Evolutionary conservation across 2,888 invertebrate species (phyloP).

Genomic region (Pharmacophagus antenor): DNA sequence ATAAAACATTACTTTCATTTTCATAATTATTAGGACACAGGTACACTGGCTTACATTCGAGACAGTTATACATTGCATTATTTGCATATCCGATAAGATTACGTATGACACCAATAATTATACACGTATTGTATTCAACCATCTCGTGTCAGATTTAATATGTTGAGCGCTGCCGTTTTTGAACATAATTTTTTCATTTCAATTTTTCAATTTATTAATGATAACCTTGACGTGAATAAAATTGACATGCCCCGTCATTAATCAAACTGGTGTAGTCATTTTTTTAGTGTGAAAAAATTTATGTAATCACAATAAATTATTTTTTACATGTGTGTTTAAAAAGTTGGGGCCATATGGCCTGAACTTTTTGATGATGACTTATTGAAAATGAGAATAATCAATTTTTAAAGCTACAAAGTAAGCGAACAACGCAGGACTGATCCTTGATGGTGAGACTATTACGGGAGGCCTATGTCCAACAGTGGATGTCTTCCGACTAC

Average conservation of each 20-base stretch:
- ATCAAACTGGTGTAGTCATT: constrained; percentile 18
- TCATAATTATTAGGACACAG: constrained; percentile 17
- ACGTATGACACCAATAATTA: constrained; percentile 37
- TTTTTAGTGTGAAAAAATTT: constrained; percentile 14
- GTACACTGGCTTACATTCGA: constrained; percentile 33
- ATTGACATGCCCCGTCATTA: constrained; percentile 13
- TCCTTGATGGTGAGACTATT: no score
- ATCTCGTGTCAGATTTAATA: constrained; percentile 35
- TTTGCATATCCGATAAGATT: constrained; percentile 37
- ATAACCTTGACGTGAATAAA: constrained; percentile 9
- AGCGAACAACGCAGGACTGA: no score
- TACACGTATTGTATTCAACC: constrained; percentile 33
- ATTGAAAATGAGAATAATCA: no score
- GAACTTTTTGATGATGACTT: no score
- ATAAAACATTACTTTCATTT: not conserved
- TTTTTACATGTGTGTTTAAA: constrained; percentile 7
- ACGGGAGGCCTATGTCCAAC: no score
- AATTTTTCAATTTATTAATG: constrained; percentile 22
- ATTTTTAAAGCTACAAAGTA: not conserved
- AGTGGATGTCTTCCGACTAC: no score
- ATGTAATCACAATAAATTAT: constrained; percentile 10
- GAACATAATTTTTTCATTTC: constrained; percentile 12
- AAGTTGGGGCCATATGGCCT: constrained; percentile 1
- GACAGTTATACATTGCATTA: constrained; percentile 34
- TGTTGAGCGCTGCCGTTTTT: constrained; percentile 28